phyloP scores from a whole-genome alignment of 2,888 invertebrate species.

The Lysandra bellargus region DNA sequence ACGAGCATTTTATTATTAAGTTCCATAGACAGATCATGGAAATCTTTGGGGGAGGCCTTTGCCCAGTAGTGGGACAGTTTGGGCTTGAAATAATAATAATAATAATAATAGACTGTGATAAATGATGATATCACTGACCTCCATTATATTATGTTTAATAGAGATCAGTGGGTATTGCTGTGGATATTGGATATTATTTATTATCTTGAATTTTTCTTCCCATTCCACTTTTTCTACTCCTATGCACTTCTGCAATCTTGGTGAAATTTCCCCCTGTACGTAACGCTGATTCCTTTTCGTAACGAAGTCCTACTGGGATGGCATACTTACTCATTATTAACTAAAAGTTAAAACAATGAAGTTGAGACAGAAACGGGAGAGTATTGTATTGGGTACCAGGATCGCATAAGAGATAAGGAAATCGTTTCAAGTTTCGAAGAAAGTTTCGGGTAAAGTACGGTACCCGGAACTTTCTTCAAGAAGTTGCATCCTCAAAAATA shows the following conservation, averaged over 20 bases:
- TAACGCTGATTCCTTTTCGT: neutral
- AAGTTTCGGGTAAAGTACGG: neutral
- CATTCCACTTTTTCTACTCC: neutral
- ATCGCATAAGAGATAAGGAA: neutral
- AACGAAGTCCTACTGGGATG: neutral
- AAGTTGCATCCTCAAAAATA: neutral
- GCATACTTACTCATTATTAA: neutral
- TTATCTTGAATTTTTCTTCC: too few species aligned
- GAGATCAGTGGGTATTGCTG: too few species aligned
- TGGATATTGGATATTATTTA: too few species aligned
- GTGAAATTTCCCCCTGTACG: conserved; percentile 4
- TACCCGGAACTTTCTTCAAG: neutral
- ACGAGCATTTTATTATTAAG: too few species aligned
- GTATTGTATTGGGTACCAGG: conserved; percentile 1
- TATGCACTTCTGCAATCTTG: neutral
- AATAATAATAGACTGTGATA: too few species aligned
- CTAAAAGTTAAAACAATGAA: neutral
- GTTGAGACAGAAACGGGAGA: conserved; percentile 13
- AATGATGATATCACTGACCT: too few species aligned
- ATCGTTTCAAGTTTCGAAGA: neutral
- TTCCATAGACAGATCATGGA: too few species aligned
- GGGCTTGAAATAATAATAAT: too few species aligned
- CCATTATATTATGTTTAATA: too few species aligned
- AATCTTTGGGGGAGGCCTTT: too few species aligned
- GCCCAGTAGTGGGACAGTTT: too few species aligned